Evolutionary conservation across 2,113 vertebrate species (phyloP), one percentile per base, ranked within the genome.

Genomic region (Hippolais icterina): DNA sequence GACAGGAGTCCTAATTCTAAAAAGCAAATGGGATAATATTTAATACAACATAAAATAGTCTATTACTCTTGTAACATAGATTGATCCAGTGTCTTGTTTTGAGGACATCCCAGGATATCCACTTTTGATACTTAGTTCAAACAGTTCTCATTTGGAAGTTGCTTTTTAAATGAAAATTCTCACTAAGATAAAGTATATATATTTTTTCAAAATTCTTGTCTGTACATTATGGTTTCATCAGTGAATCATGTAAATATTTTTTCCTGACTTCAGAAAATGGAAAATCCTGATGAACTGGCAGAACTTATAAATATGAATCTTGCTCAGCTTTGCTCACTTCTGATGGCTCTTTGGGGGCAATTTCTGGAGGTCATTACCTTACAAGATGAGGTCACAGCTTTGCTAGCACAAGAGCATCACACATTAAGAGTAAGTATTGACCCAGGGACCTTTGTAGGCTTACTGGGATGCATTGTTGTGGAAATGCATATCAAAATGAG

Each of bases 221-320:
- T 63, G 31, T 87, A 57, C 3, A 12, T 52, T 54, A 54, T 25
- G 31, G 70, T 35, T 82, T 56, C 12, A 49, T 77, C 21, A 77
- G 64, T 60, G 50, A 93, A 46, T 92, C 24, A 33, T 4, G 1
- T 61, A 79, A 83, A 68, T 92, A 61, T 79, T 90, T 87, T 75
- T 88, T 95, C 68, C 46, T 96, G 29, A 77, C 70, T 97, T 98
- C 97, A 99, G 97, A 99, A 98, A 98, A 98, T 98, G 59, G 99
- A 99, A 96, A 99, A 99, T 94, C 99, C 99, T 69, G 99, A 99
- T 91, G 99, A 99, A 97, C 98, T 99, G 97, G 99, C 99, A 87
- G 99, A 99, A 97, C 97, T 99, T 91, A 99, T 99, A 93, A 99
- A 99, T 95, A 99, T 99, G 99, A 99, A 99, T 96, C 98, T 99